Conservation (phyloP, 2,797 vertebrate genomes). For the Typhlichthys eigenmanni region DNA sequence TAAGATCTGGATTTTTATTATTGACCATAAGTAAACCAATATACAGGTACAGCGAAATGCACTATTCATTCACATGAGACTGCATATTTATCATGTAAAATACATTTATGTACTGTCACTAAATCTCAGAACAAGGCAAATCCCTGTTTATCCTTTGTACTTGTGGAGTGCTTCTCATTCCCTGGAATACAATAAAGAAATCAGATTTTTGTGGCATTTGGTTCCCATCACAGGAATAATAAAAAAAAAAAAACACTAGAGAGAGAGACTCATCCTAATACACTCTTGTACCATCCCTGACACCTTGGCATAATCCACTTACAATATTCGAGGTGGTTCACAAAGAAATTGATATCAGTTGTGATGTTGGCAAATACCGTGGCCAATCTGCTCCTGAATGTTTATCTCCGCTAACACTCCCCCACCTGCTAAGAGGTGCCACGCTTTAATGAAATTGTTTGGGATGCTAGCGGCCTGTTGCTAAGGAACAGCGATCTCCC, state of each 20-base stretch:
- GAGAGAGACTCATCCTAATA: constrained; percentile 40
- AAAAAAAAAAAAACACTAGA: constrained; percentile 35
- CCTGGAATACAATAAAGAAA: constrained; percentile 37
- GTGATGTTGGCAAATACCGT: constrained; percentile 98
- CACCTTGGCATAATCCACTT: constrained; percentile 78
- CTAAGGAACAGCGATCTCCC: constrained; percentile 95
- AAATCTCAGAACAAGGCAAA: background rate
- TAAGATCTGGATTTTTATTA: no score
- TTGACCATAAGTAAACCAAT: no score
- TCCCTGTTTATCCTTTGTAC: constrained; percentile 9
- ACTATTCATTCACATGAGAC: no score
- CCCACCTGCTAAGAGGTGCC: constrained; percentile 99
- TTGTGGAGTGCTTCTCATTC: constrained; percentile 31
- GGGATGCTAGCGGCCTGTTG: constrained; percentile 93
- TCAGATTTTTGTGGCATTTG: constrained; percentile 33
- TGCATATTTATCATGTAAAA: no score
- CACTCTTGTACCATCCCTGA: constrained; percentile 58
- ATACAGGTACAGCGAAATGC: no score
- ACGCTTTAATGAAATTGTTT: constrained; percentile 99
- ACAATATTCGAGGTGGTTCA: constrained; percentile 87
- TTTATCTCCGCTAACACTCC: constrained; percentile 98
- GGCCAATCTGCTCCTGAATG: constrained; percentile 95
- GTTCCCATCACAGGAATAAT: constrained; percentile 38
- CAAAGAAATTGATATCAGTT: constrained; percentile 98
- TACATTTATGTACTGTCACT: no score